phyloP scores from a whole-genome alignment of 2,797 vertebrate genomes.

The Pteronotus mesoamericanus region DNA sequence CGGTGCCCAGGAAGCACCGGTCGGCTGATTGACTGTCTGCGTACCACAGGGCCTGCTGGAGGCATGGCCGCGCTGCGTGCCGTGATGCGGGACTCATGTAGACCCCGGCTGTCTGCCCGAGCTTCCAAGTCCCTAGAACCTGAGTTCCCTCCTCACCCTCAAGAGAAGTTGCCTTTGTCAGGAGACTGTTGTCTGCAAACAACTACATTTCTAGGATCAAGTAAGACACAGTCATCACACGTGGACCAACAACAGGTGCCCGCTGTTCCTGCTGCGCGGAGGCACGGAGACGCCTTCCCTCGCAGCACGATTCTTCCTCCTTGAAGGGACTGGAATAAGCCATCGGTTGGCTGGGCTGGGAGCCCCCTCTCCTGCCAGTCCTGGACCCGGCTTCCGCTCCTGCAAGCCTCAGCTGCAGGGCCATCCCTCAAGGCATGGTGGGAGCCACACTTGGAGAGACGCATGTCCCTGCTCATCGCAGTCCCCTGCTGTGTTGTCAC shows the following conservation, averaged over 20 bases:
- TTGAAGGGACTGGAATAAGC: not conserved
- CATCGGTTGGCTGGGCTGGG: fast-evolving
- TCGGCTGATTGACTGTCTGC: fast-evolving
- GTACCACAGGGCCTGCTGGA: too few relatives aligned
- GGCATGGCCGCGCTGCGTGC: fast-evolving
- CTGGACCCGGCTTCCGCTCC: not conserved
- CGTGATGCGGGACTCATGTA: not conserved
- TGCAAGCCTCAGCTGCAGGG: not conserved
- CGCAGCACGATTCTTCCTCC: not conserved
- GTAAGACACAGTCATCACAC: not conserved
- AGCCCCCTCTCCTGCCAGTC: not conserved
- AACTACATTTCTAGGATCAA: not conserved
- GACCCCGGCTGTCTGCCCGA: not conserved
- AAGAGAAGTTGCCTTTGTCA: not conserved
- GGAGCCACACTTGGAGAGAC: not conserved
- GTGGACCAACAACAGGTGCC: not conserved
- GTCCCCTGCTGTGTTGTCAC: not conserved
- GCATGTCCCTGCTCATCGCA: not conserved
- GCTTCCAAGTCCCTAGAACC: not conserved
- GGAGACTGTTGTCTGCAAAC: not conserved
- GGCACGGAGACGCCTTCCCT: not conserved
- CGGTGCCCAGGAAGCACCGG: fast-evolving
- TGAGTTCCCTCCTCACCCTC: not conserved
- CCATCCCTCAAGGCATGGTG: fast-evolving
- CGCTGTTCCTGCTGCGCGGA: not conserved